Percentiles rank a stretch among this genome's conserved stretches.
Conservation (phyloP, 2,888 invertebrate genomes). For the Lissocephala sabroskyi region DNA sequence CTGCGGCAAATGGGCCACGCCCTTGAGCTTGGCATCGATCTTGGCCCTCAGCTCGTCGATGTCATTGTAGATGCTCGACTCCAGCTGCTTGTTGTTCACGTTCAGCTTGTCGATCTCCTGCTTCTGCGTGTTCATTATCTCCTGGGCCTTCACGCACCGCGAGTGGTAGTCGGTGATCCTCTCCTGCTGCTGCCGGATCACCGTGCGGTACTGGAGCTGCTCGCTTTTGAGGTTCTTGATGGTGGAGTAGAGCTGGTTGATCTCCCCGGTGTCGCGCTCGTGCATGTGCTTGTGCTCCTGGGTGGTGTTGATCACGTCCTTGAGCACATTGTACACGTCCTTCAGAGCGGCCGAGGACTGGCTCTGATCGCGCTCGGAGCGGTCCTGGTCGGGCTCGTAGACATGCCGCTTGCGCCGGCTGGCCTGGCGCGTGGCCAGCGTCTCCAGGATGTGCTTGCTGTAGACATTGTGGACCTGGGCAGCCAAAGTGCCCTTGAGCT, state of each 20-base stretch:
- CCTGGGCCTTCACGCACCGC: conserved; percentile 68
- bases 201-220: conserved; percentile 61
- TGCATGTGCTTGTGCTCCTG: conserved; percentile 30
- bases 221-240: conserved; percentile 59
- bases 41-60: conserved; percentile 62
- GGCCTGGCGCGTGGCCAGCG: conserved; percentile 10
- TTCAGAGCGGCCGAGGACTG: conserved; percentile 28
- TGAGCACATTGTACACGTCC: conserved; percentile 49
- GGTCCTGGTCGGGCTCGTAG: conserved; percentile 11
- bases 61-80: conserved; percentile 61
- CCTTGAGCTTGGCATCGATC: conserved; percentile 64
- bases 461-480: conserved; percentile 17
- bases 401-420: conserved; percentile 6
- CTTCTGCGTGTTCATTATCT: conserved; percentile 69
- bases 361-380: conserved; percentile 18
- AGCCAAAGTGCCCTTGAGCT: conserved; percentile 12
- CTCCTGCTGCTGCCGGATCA: conserved; percentile 67
- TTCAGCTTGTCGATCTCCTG: conserved; percentile 67
- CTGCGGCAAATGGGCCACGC: conserved; percentile 61
- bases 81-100: conserved; percentile 62
- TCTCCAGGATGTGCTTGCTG: conserved; percentile 16
- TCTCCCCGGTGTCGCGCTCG: conserved; percentile 17
- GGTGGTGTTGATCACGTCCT: conserved; percentile 47
- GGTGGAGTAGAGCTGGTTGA: conserved; percentile 44
- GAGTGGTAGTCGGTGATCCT: conserved; percentile 64